phyloP scores from a whole-genome alignment of 2,888 invertebrate genomes.

The Tachystola acroxantha region DNA sequence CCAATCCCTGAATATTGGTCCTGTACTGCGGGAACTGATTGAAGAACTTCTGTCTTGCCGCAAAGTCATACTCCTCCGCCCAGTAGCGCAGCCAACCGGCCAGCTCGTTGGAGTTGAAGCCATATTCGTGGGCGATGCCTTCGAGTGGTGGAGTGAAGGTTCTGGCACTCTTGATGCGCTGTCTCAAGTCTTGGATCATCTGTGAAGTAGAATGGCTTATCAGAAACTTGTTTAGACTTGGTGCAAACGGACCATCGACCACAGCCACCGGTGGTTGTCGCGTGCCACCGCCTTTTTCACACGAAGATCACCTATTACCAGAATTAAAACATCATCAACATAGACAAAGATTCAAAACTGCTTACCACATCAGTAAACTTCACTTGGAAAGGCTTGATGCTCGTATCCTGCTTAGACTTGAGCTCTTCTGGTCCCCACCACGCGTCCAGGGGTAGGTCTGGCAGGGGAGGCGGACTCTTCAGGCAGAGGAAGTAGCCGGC shows the following conservation, averaged over 20 bases:
- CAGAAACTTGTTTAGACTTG: no score
- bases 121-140: constrained; percentile 78
- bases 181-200: constrained; percentile 3
- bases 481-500: constrained; percentile 31
- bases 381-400: constrained; percentile 79
- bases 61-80: constrained; percentile 83
- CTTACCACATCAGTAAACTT: constrained; percentile 22
- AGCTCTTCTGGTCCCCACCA: constrained; percentile 79
- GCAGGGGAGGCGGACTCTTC: constrained; percentile 21
- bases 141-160: neutral
- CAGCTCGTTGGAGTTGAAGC: constrained; percentile 85
- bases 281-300: no score
- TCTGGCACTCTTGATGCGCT: neutral
- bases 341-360: no score
- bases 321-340: no score
- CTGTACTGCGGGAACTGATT: constrained; percentile 87
- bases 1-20: constrained; percentile 85
- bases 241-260: no score
- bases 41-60: constrained; percentile 80
- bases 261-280: no score
- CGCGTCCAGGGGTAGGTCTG: constrained; percentile 43
- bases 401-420: constrained; percentile 62
- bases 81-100: constrained; percentile 85
- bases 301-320: no score
- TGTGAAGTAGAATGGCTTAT: neutral